Conservation (phyloP, 2,113 vertebrate genomes). For the Pluvianellus socialis region DNA sequence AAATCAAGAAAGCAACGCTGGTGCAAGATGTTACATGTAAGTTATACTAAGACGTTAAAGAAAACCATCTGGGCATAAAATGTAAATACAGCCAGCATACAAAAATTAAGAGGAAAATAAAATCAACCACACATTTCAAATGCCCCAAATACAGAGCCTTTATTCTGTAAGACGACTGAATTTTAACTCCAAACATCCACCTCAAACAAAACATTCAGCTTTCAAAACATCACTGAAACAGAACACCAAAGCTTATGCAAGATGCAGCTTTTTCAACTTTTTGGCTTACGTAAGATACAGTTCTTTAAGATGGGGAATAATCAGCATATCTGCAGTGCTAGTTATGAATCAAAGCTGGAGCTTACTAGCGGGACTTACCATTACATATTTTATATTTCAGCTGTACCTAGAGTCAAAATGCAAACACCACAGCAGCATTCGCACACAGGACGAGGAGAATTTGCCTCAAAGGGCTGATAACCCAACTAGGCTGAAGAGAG, state of each 20-base stretch:
- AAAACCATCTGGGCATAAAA: conserved; percentile 61
- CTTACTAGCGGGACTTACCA: neutral
- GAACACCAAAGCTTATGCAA: neutral
- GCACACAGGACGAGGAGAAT: neutral
- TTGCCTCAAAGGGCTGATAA: neutral
- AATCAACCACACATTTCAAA: neutral
- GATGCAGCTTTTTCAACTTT: neutral
- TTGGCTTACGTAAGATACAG: neutral
- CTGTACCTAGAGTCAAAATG: neutral
- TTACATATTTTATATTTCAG: neutral
- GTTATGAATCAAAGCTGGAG: neutral
- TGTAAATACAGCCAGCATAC: conserved; percentile 24
- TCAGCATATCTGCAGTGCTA: neutral
- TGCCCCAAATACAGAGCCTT: neutral
- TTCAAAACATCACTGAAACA: neutral
- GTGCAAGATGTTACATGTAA: conserved; percentile 29
- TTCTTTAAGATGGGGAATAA: neutral
- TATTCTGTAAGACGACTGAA: neutral
- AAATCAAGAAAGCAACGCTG: conserved; percentile 54
- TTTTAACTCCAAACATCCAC: neutral
- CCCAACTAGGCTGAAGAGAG: neutral
- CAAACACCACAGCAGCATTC: neutral
- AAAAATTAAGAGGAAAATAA: conserved; percentile 42
- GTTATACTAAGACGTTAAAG: conserved; percentile 43
- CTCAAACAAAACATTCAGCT: neutral